phyloP scores from a whole-genome alignment of 37 sponge, comb jelly and placozoan species.

The Ephydatia muelleri region DNA sequence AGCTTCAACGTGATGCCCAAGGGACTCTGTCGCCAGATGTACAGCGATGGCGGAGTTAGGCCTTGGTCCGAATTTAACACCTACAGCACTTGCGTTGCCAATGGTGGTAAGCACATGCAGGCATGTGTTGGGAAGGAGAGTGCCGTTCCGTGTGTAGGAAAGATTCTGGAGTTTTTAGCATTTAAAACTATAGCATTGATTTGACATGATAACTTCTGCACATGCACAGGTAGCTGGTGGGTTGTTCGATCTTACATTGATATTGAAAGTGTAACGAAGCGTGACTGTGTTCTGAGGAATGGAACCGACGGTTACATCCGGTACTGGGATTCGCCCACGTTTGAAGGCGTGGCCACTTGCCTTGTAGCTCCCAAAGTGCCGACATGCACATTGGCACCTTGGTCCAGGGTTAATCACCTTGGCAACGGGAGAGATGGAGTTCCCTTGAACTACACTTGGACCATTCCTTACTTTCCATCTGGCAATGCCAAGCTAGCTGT shows the following conservation, averaged over 20 bases:
- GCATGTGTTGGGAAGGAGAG: background rate
- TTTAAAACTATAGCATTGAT: background rate
- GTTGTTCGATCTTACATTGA: slow-evolving; percentile 78
- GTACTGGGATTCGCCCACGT: slow-evolving; percentile 52
- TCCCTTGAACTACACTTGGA: slow-evolving; percentile 83
- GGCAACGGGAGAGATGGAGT: slow-evolving; percentile 93
- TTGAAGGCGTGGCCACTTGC: slow-evolving; percentile 21
- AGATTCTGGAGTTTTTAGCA: background rate
- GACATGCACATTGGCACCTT: slow-evolving; percentile 72
- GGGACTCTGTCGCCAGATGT: slow-evolving; percentile 70
- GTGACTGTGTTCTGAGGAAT: background rate
- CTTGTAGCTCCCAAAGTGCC: slow-evolving; percentile 72
- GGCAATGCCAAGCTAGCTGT: slow-evolving; percentile 64
- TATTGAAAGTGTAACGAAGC: slow-evolving; percentile 13
- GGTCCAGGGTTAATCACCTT: slow-evolving; percentile 97
- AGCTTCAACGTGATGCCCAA: slow-evolving; percentile 86
- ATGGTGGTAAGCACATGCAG: slow-evolving; percentile 32
- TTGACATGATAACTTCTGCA: background rate
- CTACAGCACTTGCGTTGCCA: slow-evolving; percentile 57
- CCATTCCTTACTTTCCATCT: slow-evolving; percentile 81
- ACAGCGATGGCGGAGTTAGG: background rate
- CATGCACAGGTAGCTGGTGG: slow-evolving; percentile 53
- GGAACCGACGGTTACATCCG: slow-evolving; percentile 42
- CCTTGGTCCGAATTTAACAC: slow-evolving; percentile 72
- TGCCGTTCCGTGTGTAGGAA: background rate